These are phyloP conservation scores for Arctocebus calabarensis DNA, from an alignment of 2,797 vertebrate species.

Conservation along the genomic window DNA sequence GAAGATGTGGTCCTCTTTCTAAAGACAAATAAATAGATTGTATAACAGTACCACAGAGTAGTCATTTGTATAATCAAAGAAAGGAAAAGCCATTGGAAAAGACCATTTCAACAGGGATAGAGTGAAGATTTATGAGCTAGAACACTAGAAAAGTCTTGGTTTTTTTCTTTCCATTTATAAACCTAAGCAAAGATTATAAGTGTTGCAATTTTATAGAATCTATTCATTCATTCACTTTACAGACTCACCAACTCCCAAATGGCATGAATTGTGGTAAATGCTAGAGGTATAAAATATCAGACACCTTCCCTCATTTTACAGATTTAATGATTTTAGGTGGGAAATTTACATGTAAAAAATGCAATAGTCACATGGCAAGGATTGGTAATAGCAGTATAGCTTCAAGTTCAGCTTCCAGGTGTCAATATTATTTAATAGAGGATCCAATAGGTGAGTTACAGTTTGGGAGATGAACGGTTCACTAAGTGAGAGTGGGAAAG, in stretches of 20 bases:
- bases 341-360: neutral
- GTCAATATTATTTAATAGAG: neutral
- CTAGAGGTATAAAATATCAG: neutral
- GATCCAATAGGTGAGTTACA: neutral
- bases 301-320: neutral
- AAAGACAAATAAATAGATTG: conserved; percentile 55
- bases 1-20: neutral
- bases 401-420: neutral
- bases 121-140: conserved; percentile 13
- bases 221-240: neutral
- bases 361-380: neutral
- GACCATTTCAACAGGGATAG: neutral
- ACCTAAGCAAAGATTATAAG: conserved; percentile 57
- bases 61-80: conserved; percentile 69
- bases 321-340: neutral
- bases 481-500: neutral
- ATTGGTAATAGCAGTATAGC: neutral
- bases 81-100: conserved; percentile 11
- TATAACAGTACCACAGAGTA: conserved; percentile 33
- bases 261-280: neutral
- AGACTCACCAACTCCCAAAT: conserved; percentile 7
- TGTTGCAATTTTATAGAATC: conserved; percentile 4
- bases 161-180: conserved; percentile 19
- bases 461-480: neutral
- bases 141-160: neutral